These are phyloP conservation scores for Puntigrus tetrazona DNA, from an alignment of 2,113 vertebrate genomes.

Conservation along the genomic window DNA sequence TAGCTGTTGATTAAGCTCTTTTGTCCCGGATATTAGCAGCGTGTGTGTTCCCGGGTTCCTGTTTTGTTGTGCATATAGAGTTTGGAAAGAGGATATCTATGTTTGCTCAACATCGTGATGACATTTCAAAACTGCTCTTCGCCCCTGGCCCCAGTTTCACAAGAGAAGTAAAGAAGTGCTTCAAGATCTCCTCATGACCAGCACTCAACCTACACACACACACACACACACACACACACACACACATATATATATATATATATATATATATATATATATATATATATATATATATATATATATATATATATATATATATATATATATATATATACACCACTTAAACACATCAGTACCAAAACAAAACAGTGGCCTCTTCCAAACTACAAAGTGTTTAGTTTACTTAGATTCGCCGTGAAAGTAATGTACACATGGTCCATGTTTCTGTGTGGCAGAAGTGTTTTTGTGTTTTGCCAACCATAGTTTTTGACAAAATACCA, in stretches of 20 bases:
- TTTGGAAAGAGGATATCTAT: conserved; percentile 36
- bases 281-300: too few species aligned
- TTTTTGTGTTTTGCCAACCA: neutral
- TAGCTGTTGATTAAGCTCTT: conserved; percentile 42
- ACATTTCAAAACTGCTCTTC: conserved; percentile 47
- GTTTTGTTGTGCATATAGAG: conserved; percentile 37
- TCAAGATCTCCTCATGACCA: conserved; percentile 29
- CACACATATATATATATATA: too few species aligned
- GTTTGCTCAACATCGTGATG: conserved; percentile 47
- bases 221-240: too few species aligned
- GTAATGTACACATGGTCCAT: neutral
- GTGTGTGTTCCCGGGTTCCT: conserved; percentile 25
- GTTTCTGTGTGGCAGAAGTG: neutral
- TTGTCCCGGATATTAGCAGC: conserved; percentile 28
- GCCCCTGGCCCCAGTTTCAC: conserved; percentile 27
- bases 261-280: too few species aligned
- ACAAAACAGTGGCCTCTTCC: neutral
- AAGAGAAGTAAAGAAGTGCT: conserved; percentile 43
- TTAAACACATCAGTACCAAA: neutral
- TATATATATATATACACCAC: conserved; percentile 43
- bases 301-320: too few species aligned
- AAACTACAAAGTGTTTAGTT: neutral
- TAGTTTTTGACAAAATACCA: neutral
- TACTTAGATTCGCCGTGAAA: neutral
- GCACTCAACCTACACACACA: neutral